Base-by-base conservation (phyloP, 2,888 invertebrate species). In the Xanthorhoe designata region DNA sequence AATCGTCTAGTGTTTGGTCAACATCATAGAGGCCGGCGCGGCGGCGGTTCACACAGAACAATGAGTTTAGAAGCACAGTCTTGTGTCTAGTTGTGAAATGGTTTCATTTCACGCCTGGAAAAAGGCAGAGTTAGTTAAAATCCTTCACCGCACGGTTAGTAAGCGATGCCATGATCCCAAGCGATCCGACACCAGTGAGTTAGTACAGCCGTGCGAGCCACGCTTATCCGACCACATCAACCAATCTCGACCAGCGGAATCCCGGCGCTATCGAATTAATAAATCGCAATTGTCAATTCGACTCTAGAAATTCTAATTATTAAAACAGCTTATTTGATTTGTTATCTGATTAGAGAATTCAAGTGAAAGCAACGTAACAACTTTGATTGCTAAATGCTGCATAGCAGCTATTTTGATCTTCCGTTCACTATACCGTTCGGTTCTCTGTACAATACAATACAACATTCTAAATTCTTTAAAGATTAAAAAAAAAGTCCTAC, bases 141-240 rank as follows among this genome's bases (percentile, higher is more conserved):
- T 50, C 78, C 78, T 67, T 69, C 77, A 77, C 76, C 77, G 68
- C 82, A 79, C 81, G 81, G 80, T 87, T 85, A 87, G 83, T 84
- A 82, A 59, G 59, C 59, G 38, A 57, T 49, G 50, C 85, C 79
- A 81, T 53, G 67, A 78, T 72, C 80, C 82, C 78, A 83, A 84
- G 69, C 73, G 73, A 70, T 61, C 73, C 82, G 78, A 79, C 80
- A 79, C 80, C 79, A 7, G 13, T 19, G 19, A 24, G 59, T 59
- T 59, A 53, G 64, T 64, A 82, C 84, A 86, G 85, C 87, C 87
- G 86, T 91, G 91, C 90, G 83, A 86, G 76, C 80, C 82, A 80
- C 91, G 86, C 88, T 91, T 92, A 92, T 91, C 92, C 89, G 91
- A 91, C 82, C 91, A 90, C 88, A 88, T 87, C 86, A 80, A 81